Percentiles rank a stretch among this genome's conserved stretches.
Conservation (phyloP, 2,113 vertebrate genomes). For the Takifugu flavidus region DNA sequence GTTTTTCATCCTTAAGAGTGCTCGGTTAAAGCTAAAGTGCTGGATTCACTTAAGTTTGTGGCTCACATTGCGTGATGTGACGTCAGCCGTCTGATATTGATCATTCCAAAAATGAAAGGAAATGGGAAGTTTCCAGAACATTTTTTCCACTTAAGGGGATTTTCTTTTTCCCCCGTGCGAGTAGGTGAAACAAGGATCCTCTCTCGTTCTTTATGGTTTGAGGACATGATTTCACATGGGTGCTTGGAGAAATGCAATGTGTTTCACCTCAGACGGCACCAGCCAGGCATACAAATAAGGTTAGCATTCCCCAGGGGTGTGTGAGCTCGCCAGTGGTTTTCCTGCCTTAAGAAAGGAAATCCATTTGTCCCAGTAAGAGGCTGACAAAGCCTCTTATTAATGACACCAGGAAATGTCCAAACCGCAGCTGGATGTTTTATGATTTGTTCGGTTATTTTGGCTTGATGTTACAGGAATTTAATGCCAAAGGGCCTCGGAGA, state of each 20-base stretch:
- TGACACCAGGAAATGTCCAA: slow-evolving; percentile 10
- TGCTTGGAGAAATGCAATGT: slow-evolving; percentile 13
- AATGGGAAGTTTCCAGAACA: too few species aligned
- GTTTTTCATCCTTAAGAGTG: not conserved
- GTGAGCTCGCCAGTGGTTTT: slow-evolving; percentile 38
- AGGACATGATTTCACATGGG: not conserved
- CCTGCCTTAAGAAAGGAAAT: slow-evolving; percentile 40
- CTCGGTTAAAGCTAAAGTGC: not conserved
- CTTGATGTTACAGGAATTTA: not conserved
- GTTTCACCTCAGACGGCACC: slow-evolving; percentile 29
- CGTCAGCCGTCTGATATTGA: not conserved
- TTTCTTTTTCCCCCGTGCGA: too few species aligned
- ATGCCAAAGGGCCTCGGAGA: too few species aligned
- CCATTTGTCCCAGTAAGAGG: slow-evolving; percentile 36
- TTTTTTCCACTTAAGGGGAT: too few species aligned
- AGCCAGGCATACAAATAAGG: slow-evolving; percentile 53
- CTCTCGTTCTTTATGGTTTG: too few species aligned
- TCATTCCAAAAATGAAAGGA: too few species aligned
- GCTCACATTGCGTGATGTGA: not conserved
- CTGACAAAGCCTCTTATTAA: slow-evolving; percentile 25
- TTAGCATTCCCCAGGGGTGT: slow-evolving; percentile 36
- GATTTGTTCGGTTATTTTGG: slow-evolving; percentile 28
- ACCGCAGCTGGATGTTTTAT: slow-evolving; percentile 5
- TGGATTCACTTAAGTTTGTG: not conserved
- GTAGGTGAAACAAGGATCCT: too few species aligned